phyloP scores from a whole-genome alignment of 2,113 vertebrate genomes.

The Ammodytes marinus region DNA sequence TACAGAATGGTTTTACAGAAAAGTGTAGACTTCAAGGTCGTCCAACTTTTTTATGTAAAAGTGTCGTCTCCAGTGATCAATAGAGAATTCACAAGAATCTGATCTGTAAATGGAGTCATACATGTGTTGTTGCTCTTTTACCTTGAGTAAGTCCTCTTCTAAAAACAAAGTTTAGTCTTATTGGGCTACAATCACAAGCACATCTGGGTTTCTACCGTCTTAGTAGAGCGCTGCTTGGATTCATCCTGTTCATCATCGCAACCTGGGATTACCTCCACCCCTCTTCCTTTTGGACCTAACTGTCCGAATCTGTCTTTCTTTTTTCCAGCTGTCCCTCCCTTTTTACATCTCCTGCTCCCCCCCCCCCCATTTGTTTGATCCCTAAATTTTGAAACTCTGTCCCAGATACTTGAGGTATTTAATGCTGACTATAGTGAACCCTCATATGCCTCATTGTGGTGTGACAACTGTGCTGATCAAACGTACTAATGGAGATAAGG shows the following conservation, averaged over 20 bases:
- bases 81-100: slow-evolving; percentile 3
- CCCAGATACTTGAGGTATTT: slow-evolving; percentile 77
- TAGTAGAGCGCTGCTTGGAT: slow-evolving; percentile 8
- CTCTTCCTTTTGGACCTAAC: slow-evolving; percentile 34
- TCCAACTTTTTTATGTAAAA: neutral
- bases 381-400: slow-evolving; percentile 78
- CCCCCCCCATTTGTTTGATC: slow-evolving; percentile 62
- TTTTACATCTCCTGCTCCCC: slow-evolving; percentile 42
- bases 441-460: slow-evolving; percentile 38
- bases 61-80: neutral
- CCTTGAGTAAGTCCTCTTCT: neutral
- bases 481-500: slow-evolving; percentile 53
- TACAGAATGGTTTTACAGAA: neutral
- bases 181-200: slow-evolving; percentile 11
- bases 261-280: slow-evolving; percentile 13
- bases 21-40: neutral
- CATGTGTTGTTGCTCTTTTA: neutral
- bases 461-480: slow-evolving; percentile 69
- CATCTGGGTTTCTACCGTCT: slow-evolving; percentile 18
- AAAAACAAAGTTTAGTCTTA: slow-evolving; percentile 1
- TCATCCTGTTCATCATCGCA: neutral
- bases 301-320: slow-evolving; percentile 29
- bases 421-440: slow-evolving; percentile 65
- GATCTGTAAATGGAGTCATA: slow-evolving; percentile 18
- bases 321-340: slow-evolving; percentile 43